phyloP scores from a whole-genome alignment of 2,888 invertebrate species.

The Drosophila eohydei region DNA sequence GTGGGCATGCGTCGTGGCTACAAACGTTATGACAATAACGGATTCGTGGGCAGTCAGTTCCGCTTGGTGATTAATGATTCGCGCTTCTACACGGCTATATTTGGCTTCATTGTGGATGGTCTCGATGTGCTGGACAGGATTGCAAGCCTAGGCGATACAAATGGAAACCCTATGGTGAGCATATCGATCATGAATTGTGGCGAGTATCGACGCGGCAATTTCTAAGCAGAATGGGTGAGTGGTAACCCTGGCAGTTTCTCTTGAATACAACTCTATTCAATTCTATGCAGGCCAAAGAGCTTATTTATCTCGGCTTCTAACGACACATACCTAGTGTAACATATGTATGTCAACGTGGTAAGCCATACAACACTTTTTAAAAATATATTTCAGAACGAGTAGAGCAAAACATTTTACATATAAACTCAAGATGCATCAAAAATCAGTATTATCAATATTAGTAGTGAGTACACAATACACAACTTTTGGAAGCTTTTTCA shows the following conservation, averaged over 20 bases:
- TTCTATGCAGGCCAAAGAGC: background rate
- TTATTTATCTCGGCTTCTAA: background rate
- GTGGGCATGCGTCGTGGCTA: slow-evolving; percentile 83
- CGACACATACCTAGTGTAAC: background rate
- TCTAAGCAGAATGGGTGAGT: background rate
- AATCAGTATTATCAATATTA: background rate
- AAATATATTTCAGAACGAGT: background rate
- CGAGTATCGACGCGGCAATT: background rate
- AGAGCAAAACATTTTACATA: slow-evolving; percentile 34
- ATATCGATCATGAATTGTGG: slow-evolving; percentile 10
- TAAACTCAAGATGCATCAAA: background rate
- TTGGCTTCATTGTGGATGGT: slow-evolving; percentile 14
- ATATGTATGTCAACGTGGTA: background rate
- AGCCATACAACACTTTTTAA: too few species aligned
- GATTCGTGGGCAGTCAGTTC: slow-evolving; percentile 21
- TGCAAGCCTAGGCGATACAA: background rate
- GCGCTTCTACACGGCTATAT: slow-evolving; percentile 7
- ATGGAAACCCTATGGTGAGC: background rate
- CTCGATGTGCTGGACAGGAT: slow-evolving; percentile 6
- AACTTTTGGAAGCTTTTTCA: slow-evolving; percentile 34
- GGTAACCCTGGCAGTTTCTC: background rate
- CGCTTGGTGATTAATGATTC: slow-evolving; percentile 6
- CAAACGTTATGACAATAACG: background rate
- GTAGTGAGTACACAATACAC: background rate
- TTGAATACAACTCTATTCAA: background rate